Evolutionary conservation across 2,797 vertebrate genomes (phyloP), one percentile per base, ranked within the genome.

Genomic region (Todus mexicanus): DNA sequence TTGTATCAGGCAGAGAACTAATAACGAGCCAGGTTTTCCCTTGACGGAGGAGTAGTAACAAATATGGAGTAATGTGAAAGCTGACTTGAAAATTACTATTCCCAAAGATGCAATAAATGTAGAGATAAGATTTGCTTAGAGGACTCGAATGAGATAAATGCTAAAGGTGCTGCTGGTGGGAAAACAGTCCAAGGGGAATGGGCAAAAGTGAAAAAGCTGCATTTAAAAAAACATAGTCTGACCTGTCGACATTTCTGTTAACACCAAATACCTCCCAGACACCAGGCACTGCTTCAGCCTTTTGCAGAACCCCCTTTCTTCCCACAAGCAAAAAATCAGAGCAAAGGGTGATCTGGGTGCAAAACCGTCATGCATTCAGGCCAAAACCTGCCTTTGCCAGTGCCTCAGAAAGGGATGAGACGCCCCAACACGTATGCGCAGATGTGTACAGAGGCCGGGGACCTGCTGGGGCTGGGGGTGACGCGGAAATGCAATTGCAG

Each of bases 31-130:
- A 96, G 95, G 91, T 97, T 96, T 94, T 97, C 94, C 96, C 97
- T 93, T 9, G 93, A 92, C 92, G 84, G 95, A 96, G 78, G 77
- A 83, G 70, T 83, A 94, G 96, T 96, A 97, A 97, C 97, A 98
- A 97, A 98, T 97, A 97, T 59, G 87, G 93, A 96, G 93, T 96
- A 94, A 97, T 97, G 97, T 97, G 97, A 97, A 98, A 97, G 92
- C 92, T 95, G 92, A 94, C 96, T 97, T 96, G 97, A 97, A 98
- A 98, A 97, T 98, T 96, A 97, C 97, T 96, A 95, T 92, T 97
- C 97, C 97, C 97, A 93, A 95, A 97, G 97, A 97, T 87, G 92
- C 92, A 96, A 97, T 97, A 97, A 97, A 97, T 76, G 85, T 61
- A 95, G 89, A 96, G 92, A 95, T 94, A 97, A 42, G 87, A 96